Percentiles rank a stretch among this genome's conserved stretches.
phyloP scores from a whole-genome alignment of 2,888 invertebrate species.

The Sinohyriopsis cumingii region DNA sequence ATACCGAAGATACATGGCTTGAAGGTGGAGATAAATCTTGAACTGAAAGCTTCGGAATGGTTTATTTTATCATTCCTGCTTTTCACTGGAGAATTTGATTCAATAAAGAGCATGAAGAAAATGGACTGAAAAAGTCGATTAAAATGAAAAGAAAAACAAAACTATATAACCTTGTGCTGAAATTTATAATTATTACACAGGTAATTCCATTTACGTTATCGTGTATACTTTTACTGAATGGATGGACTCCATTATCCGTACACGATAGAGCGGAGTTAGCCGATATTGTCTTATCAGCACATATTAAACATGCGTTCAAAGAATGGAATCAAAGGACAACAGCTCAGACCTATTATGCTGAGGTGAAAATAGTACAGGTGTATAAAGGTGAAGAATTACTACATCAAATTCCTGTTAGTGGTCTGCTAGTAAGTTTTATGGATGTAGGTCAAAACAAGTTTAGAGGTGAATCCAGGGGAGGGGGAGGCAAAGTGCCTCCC shows the following conservation, averaged over 20 bases:
- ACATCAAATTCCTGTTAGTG: constrained; percentile 27
- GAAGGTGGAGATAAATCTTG: too few species aligned
- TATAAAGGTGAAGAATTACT: constrained; percentile 51
- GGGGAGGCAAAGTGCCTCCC: constrained; percentile 51
- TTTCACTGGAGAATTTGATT: too few species aligned
- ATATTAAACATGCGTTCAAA: constrained; percentile 56
- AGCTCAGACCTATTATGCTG: constrained; percentile 61
- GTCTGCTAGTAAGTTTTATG: too few species aligned
- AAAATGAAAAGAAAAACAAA: too few species aligned
- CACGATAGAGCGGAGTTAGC: constrained; percentile 58
- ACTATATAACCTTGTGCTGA: too few species aligned
- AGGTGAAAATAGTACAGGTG: constrained; percentile 53
- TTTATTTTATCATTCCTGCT: too few species aligned
- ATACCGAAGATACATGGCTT: too few species aligned
- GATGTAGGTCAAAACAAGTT: constrained; percentile 54
- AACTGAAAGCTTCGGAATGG: too few species aligned
- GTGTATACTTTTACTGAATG: constrained; percentile 67
- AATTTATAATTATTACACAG: constrained; percentile 11
- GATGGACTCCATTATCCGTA: constrained; percentile 66
- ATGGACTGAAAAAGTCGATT: too few species aligned
- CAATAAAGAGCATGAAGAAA: too few species aligned
- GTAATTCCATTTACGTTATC: constrained; percentile 38
- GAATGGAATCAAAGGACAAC: constrained; percentile 40
- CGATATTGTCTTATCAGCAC: constrained; percentile 58
- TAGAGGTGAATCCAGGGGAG: constrained; percentile 69